These are phyloP conservation scores for Acropternis orthonyx DNA, from an alignment of 2,797 vertebrate genomes.

Conservation along the genomic window DNA sequence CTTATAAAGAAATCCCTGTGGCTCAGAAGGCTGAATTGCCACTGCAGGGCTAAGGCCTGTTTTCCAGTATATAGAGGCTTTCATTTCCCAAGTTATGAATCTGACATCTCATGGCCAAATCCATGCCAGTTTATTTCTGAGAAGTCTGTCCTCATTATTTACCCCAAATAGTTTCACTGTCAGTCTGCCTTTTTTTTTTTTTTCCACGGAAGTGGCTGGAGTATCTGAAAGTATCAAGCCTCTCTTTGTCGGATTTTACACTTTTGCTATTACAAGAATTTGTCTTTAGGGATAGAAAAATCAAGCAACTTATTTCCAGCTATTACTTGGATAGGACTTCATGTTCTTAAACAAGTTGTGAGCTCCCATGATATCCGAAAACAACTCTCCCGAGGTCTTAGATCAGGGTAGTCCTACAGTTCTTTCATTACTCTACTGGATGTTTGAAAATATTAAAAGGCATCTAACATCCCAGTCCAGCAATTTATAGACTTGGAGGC, in stretches of 20 bases:
- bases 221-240: conserved; percentile 41
- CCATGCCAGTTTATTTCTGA: conserved; percentile 56
- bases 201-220: background rate
- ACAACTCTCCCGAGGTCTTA: conserved; percentile 53
- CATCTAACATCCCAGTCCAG: conserved; percentile 59
- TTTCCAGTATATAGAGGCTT: conserved; percentile 38
- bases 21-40: conserved; percentile 53
- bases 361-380: conserved; percentile 55
- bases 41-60: conserved; percentile 17
- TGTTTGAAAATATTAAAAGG: conserved; percentile 70
- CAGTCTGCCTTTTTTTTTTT: background rate
- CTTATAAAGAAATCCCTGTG: conserved; percentile 61
- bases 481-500: conserved; percentile 50
- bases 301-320: conserved; percentile 64
- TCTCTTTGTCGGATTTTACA: conserved; percentile 60
- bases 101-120: conserved; percentile 62
- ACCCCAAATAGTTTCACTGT: conserved; percentile 54
- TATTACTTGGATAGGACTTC: conserved; percentile 60
- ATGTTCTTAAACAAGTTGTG: conserved; percentile 62
- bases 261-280: conserved; percentile 66
- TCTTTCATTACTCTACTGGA: conserved; percentile 65
- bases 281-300: conserved; percentile 65
- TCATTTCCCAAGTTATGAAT: conserved; percentile 67
- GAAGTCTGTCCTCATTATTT: conserved; percentile 61
- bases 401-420: conserved; percentile 46